Conservation (phyloP, 2,888 invertebrate species). For the Drosophila quinaria region DNA sequence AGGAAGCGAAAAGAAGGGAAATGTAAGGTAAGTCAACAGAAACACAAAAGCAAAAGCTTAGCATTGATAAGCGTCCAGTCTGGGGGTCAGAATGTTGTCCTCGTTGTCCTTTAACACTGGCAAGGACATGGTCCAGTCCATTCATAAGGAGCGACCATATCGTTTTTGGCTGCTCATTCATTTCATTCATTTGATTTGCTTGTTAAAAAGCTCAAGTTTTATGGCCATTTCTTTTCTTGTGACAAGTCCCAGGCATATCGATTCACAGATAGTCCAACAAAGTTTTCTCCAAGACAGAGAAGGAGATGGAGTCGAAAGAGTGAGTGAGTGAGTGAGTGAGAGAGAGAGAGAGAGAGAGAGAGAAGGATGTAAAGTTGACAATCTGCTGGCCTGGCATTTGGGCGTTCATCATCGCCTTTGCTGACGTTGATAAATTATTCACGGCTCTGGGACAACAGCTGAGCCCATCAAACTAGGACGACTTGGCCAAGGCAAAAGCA, state of each 20-base stretch:
- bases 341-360: background rate
- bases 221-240: conserved; percentile 64
- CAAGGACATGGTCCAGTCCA: conserved; percentile 27
- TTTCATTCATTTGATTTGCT: conserved; percentile 79
- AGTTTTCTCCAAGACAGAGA: background rate
- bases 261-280: conserved; percentile 51
- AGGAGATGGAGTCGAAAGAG: background rate
- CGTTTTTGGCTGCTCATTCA: conserved; percentile 36
- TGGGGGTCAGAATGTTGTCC: conserved; percentile 43
- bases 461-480: conserved; percentile 39
- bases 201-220: conserved; percentile 81
- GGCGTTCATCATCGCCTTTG: conserved; percentile 67
- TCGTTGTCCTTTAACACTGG: conserved; percentile 50
- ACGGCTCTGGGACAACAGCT: conserved; percentile 57
- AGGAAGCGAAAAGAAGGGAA: conserved; percentile 14
- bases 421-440: conserved; percentile 81
- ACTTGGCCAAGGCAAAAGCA: conserved; percentile 40
- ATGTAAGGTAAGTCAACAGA: conserved; percentile 59
- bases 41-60: conserved; percentile 51
- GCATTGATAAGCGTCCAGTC: conserved; percentile 64
- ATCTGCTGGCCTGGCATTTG: conserved; percentile 70
- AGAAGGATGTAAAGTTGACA: conserved; percentile 36
- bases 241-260: conserved; percentile 61
- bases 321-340: background rate
- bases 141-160: conserved; percentile 54